A percentile compares a stretch with the other conserved stretches of the same genome.
phyloP scores from a whole-genome alignment of 1,140 invertebrate species.

The Polyergus mexicanus region DNA sequence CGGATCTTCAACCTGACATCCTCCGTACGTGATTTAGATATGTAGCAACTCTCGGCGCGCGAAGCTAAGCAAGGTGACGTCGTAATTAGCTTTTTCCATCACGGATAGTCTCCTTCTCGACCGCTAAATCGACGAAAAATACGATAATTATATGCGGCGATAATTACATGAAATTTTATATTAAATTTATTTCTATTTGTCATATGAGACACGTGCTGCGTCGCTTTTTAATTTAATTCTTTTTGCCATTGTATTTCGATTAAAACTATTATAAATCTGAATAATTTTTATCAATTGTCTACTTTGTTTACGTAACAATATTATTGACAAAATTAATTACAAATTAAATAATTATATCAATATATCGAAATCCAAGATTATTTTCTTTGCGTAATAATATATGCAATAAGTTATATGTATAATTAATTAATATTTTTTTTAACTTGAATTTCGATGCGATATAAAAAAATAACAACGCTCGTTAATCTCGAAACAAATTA shows the following conservation, averaged over 20 bases:
- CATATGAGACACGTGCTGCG: neutral
- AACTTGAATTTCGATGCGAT: neutral
- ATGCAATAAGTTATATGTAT: neutral
- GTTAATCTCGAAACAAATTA: conserved; percentile 22
- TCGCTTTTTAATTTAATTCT: neutral
- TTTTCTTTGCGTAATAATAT: neutral
- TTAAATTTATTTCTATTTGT: neutral
- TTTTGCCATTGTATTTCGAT: too few relatives aligned
- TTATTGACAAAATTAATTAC: neutral
- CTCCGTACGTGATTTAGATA: conserved; percentile 51
- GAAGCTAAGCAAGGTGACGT: conserved; percentile 17
- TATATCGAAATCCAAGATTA: neutral
- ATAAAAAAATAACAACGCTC: neutral
- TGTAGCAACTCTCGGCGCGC: conserved; percentile 39
- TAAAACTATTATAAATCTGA: neutral
- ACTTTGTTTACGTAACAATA: neutral
- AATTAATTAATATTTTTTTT: neutral
- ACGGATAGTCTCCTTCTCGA: neutral
- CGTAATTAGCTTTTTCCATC: conserved; percentile 49
- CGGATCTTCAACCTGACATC: conserved; percentile 55
- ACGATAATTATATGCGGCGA: too few relatives aligned
- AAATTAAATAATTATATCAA: neutral
- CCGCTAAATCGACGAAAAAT: neutral
- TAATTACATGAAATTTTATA: neutral
- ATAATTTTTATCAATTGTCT: neutral